phyloP scores from a whole-genome alignment of 1,140 invertebrate species.

The Drosophila busckii region DNA sequence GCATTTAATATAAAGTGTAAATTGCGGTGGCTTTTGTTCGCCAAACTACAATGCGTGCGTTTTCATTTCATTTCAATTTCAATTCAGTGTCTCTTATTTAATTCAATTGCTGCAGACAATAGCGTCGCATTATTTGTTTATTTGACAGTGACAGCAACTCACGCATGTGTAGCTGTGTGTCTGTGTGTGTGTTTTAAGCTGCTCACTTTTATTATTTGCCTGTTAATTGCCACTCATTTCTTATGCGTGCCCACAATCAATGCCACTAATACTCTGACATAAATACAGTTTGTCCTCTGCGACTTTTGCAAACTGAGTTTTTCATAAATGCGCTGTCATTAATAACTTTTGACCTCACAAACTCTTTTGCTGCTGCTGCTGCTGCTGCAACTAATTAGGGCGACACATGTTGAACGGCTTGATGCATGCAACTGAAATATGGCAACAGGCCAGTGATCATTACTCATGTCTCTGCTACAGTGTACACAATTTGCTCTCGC shows the following conservation, averaged over 20 bases:
- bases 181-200: no score
- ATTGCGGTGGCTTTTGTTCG: slow-evolving; percentile 35
- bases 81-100: no score
- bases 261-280: no score
- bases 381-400: slow-evolving; percentile 63
- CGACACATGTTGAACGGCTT: slow-evolving; percentile 56
- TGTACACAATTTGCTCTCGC: neutral
- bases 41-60: no score
- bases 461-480: slow-evolving; percentile 35
- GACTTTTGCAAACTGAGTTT: neutral
- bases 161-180: no score
- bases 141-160: no score
- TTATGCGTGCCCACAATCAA: slow-evolving; percentile 29
- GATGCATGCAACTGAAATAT: slow-evolving; percentile 54
- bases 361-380: neutral
- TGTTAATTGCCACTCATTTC: no score
- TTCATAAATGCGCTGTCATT: slow-evolving; percentile 34
- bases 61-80: no score
- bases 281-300: slow-evolving; percentile 17
- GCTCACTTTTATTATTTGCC: no score
- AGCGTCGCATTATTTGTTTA: no score
- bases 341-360: slow-evolving; percentile 14
- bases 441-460: slow-evolving; percentile 35
- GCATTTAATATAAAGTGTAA: slow-evolving; percentile 38
- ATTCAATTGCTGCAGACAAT: no score